Conservation (phyloP, 2,888 invertebrate genomes). For the Ceramica pisi region DNA sequence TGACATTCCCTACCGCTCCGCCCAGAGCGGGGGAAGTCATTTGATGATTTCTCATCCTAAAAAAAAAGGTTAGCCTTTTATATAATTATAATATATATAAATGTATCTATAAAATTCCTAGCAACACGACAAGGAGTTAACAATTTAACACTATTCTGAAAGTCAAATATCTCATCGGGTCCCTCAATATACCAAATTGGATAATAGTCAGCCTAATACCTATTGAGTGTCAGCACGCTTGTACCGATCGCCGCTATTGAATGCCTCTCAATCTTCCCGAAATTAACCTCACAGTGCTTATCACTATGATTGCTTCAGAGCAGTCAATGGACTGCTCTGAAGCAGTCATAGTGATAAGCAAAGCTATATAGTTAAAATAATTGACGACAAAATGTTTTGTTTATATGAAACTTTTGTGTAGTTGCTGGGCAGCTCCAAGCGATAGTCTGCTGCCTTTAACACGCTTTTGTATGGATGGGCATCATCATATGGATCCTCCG, state of each 20-base stretch:
- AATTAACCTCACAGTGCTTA: too few species aligned
- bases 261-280: neutral
- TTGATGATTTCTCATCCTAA: too few species aligned
- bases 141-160: neutral
- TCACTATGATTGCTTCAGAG: too few species aligned
- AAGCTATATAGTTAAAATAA: neutral
- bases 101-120: neutral
- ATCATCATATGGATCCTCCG: too few species aligned
- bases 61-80: too few species aligned
- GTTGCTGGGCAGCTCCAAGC: neutral
- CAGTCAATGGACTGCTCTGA: neutral
- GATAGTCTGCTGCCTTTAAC: too few species aligned
- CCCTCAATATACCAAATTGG: slow-evolving; percentile 26
- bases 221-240: neutral
- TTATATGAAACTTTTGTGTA: slow-evolving; percentile 1
- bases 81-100: too few species aligned
- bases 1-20: too few species aligned
- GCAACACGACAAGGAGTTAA: neutral
- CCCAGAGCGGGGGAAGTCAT: too few species aligned
- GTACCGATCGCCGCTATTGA: neutral
- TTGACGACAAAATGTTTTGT: neutral
- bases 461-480: too few species aligned
- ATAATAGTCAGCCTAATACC: slow-evolving; percentile 25
- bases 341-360: neutral
- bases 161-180: neutral